A percentile compares a stretch with the other conserved stretches of the same genome.
These are phyloP conservation scores for Leptodactylus fallax DNA, from an alignment of 2,797 vertebrate species.

Conservation along the genomic window DNA sequence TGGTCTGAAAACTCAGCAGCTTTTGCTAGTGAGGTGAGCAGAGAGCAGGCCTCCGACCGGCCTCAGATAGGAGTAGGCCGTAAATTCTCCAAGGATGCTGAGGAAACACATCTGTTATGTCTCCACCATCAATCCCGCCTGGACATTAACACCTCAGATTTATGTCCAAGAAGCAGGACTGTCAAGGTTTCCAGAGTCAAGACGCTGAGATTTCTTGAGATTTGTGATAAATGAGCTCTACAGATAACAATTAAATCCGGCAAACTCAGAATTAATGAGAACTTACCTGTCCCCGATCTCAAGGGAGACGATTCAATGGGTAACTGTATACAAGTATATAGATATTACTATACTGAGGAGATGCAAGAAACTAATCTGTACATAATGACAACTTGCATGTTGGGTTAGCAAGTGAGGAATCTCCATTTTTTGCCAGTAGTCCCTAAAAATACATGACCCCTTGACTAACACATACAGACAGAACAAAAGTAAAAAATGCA, in stretches of 20 bases:
- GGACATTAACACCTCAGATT: constrained; percentile 31
- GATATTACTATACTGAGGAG: not conserved
- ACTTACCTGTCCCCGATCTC: not conserved
- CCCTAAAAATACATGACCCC: no score
- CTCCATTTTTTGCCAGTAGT: no score
- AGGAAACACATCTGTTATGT: constrained; percentile 52
- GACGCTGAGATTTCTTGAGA: not conserved
- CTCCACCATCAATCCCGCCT: constrained; percentile 36
- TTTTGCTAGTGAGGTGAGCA: constrained; percentile 47
- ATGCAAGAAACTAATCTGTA: no score
- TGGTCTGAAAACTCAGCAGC: constrained; percentile 60
- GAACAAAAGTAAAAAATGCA: no score
- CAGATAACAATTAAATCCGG: constrained; percentile 10
- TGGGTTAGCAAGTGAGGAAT: not conserved
- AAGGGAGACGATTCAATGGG: not conserved
- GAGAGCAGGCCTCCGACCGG: constrained; percentile 44
- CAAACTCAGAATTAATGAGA: not conserved
- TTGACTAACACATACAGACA: no score
- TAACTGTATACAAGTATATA: not conserved
- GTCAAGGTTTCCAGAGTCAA: constrained; percentile 22
- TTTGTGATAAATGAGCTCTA: not conserved
- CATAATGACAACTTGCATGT: not conserved
- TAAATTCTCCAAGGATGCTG: constrained; percentile 53
- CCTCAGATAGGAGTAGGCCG: constrained; percentile 60
- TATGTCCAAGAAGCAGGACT: constrained; percentile 12